A percentile compares a stretch with the other conserved stretches of the same genome.
Evolutionary conservation across 2,113 vertebrate genomes (phyloP).

Genomic region (Loxodonta africana): DNA sequence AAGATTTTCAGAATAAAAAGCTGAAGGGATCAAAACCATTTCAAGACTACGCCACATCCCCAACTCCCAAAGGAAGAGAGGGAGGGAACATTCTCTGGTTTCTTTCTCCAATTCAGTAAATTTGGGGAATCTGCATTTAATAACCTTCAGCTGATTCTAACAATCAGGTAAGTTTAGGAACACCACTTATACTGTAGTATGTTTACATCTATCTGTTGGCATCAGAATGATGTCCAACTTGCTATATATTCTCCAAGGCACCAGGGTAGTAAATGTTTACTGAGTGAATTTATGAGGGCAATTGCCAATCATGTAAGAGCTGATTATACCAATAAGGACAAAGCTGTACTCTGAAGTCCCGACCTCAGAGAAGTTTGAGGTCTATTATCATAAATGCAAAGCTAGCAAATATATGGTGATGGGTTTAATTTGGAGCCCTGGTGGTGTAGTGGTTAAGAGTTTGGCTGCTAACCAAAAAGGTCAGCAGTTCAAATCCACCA

Average conservation of each 20-base stretch:
- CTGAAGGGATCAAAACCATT: background rate
- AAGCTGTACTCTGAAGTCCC: background rate
- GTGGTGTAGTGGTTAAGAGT: no score
- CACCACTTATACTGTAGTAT: fast-evolving
- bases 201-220: background rate
- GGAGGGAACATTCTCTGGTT: background rate
- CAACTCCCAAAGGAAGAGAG: background rate
- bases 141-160: background rate
- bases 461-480: no score
- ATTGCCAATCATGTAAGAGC: background rate
- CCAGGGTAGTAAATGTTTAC: background rate
- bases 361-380: background rate
- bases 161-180: background rate
- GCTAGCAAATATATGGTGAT: background rate
- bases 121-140: background rate
- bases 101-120: background rate
- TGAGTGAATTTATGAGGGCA: background rate
- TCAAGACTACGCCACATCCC: background rate
- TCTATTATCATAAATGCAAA: background rate
- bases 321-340: background rate
- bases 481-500: no score
- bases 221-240: background rate
- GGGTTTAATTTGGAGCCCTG: background rate
- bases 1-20: constrained; percentile 1
- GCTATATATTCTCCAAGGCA: background rate